phyloP scores from a whole-genome alignment of 1,140 invertebrate genomes.

The Drosophila nannoptera region DNA sequence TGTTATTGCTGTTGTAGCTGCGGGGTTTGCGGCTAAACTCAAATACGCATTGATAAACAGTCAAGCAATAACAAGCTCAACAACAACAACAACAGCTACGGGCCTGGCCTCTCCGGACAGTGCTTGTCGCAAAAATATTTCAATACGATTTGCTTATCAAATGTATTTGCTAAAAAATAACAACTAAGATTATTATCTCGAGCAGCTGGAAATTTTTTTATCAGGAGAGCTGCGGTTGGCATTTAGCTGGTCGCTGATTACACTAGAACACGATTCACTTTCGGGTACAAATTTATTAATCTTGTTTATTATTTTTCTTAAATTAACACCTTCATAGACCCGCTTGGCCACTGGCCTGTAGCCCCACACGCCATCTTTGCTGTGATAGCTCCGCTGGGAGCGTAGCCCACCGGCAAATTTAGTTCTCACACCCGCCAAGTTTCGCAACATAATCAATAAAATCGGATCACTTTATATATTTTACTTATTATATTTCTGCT shows the following conservation, averaged over 20 bases:
- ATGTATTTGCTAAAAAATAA: slow-evolving; percentile 21
- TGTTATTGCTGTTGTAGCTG: slow-evolving; percentile 23
- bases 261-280: slow-evolving; percentile 10
- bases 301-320: slow-evolving; percentile 17
- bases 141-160: slow-evolving; percentile 35
- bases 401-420: slow-evolving; percentile 41
- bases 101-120: not conserved
- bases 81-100: too few species aligned
- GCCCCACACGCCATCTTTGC: slow-evolving; percentile 82
- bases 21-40: slow-evolving; percentile 46
- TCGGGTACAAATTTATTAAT: slow-evolving; percentile 23
- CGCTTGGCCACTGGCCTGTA: slow-evolving; percentile 79
- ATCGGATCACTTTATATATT: not conserved
- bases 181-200: slow-evolving; percentile 54
- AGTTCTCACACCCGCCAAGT: slow-evolving; percentile 35
- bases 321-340: slow-evolving; percentile 79
- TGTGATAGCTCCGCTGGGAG: slow-evolving; percentile 80
- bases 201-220: slow-evolving; percentile 45
- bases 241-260: slow-evolving; percentile 24
- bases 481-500: slow-evolving; percentile 1
- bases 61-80: slow-evolving; percentile 2
- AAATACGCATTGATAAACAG: slow-evolving; percentile 49
- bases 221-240: slow-evolving; percentile 10
- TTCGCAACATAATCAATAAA: slow-evolving; percentile 60
- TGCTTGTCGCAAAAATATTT: slow-evolving; percentile 9